Base-by-base conservation (phyloP, 2,797 vertebrate genomes). In the Leptatherina wallacei region DNA sequence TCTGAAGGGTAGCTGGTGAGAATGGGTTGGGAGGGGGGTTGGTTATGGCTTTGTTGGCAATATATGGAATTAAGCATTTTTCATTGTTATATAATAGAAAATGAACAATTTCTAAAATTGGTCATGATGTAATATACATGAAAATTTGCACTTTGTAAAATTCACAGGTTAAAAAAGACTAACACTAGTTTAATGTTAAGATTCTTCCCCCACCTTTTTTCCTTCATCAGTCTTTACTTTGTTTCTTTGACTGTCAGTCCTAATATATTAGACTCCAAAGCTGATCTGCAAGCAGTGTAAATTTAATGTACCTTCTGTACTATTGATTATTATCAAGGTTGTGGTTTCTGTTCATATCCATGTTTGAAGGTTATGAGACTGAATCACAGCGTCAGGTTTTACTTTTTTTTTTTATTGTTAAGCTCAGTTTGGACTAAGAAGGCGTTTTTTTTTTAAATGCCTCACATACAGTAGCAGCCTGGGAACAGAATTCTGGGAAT, bases 111-210 rank as follows among this genome's bases (percentile, higher is more conserved):
- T 89, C 83, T 86, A 87, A 88, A 88, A 88, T 83, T 88, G 88
- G 84, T 88, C 92, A 88, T 91, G 81, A 86, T 94, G 85, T 91
- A 90, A 89, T 91, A 91, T 92, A 88, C 78, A 81, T 88, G 73
- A 90, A 89, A 86, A 91, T 83, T 93, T 95, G 94, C 92, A 95
- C 94, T 95, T 95, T 91, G 91, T 95, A 90, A 91, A 93, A 90
- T 87, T 90, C 77, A 79, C 75, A 86, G 89, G 80, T 82, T 68
- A 67, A 84, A 44, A 60, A 60, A 9, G 71, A 84, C 86, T 90
- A 93, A 95, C 91, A 88, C 94, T 92, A 94, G 93, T 89, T 94
- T 90, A 79, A 93, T 89, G 85, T 91, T 82, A 77, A 85, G 83
- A 78, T 55, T 32, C 30, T 35, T 11, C 27, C 12, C 42, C 27